A percentile compares a stretch with the other conserved stretches of the same genome.
These are phyloP conservation scores for Heterocephalus glaber DNA, from an alignment of 2,113 vertebrate genomes.

Conservation along the genomic window DNA sequence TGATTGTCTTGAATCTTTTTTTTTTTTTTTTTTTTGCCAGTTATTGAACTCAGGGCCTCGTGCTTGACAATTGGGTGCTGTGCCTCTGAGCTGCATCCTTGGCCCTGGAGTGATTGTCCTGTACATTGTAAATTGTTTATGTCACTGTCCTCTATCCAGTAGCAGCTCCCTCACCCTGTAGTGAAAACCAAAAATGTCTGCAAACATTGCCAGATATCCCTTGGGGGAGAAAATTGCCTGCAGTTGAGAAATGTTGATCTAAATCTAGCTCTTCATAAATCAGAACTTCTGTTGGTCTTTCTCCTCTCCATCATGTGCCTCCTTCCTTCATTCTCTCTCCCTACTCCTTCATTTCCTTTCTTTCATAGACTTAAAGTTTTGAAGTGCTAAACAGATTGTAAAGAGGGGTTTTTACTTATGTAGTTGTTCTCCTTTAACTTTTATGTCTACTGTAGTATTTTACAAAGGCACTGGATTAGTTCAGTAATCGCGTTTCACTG, in stretches of 20 bases:
- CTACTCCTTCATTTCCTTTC: background rate
- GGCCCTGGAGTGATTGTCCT: background rate
- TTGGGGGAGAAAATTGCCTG: background rate
- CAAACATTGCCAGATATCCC: background rate
- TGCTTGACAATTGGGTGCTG: too few relatives aligned
- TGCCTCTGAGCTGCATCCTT: too few relatives aligned
- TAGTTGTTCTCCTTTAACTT: background rate
- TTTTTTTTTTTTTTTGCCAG: too few relatives aligned
- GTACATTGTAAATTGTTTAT: background rate
- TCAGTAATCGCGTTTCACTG: background rate
- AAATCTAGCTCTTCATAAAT: background rate
- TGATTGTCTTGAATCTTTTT: background rate
- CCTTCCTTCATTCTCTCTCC: background rate
- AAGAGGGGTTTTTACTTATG: slow-evolving; percentile 5
- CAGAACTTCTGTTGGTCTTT: background rate
- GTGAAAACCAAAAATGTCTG: background rate
- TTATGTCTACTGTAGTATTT: background rate
- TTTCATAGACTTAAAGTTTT: background rate
- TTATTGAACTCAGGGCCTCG: too few relatives aligned
- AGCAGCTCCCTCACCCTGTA: background rate
- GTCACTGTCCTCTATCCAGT: background rate
- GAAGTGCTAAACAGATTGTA: background rate
- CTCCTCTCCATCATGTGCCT: background rate
- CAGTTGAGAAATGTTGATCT: background rate
- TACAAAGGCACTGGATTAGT: background rate